phyloP scores from a whole-genome alignment of 2,797 vertebrate species.

The Microchirus variegatus region DNA sequence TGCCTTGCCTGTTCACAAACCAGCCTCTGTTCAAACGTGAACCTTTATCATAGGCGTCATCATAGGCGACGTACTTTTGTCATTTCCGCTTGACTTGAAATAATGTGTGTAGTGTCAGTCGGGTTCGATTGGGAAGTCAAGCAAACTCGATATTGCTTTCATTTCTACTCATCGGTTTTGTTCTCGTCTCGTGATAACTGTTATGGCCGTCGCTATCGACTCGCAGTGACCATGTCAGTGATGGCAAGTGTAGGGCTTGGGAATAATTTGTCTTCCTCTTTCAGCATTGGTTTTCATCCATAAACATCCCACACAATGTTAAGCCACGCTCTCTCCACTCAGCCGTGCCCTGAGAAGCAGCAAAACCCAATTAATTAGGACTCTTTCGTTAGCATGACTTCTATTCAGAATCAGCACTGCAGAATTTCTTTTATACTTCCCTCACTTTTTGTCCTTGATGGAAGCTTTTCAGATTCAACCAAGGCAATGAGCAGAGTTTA shows the following conservation, averaged over 20 bases:
- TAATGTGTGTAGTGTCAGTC: slow-evolving; percentile 14
- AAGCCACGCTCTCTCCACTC: slow-evolving; percentile 58
- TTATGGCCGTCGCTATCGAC: slow-evolving; percentile 28
- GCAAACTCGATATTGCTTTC: slow-evolving; percentile 15
- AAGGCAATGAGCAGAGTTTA: slow-evolving; percentile 15
- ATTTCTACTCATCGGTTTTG: slow-evolving; percentile 6
- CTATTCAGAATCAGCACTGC: slow-evolving; percentile 51
- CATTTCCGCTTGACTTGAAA: slow-evolving; percentile 16
- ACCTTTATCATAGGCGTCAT: slow-evolving; percentile 22
- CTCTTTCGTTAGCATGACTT: slow-evolving; percentile 45
- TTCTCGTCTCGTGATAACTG: slow-evolving; percentile 29
- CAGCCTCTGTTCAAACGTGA: too few relatives aligned
- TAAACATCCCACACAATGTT: slow-evolving; percentile 70
- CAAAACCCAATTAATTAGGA: slow-evolving; percentile 64
- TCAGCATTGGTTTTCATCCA: slow-evolving; percentile 54
- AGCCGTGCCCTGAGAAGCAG: slow-evolving; percentile 48
- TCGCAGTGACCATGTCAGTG: slow-evolving; percentile 48
- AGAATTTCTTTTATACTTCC: slow-evolving; percentile 42
- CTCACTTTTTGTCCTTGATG: slow-evolving; percentile 36
- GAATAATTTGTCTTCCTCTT: slow-evolving; percentile 48
- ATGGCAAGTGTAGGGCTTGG: slow-evolving; percentile 33
- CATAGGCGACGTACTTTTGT: slow-evolving; percentile 13
- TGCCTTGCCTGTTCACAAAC: too few relatives aligned
- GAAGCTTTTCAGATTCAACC: slow-evolving; percentile 33
- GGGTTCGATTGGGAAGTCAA: not conserved